phyloP scores from a whole-genome alignment of 2,797 vertebrate species.

The Cheracebus regulus region DNA sequence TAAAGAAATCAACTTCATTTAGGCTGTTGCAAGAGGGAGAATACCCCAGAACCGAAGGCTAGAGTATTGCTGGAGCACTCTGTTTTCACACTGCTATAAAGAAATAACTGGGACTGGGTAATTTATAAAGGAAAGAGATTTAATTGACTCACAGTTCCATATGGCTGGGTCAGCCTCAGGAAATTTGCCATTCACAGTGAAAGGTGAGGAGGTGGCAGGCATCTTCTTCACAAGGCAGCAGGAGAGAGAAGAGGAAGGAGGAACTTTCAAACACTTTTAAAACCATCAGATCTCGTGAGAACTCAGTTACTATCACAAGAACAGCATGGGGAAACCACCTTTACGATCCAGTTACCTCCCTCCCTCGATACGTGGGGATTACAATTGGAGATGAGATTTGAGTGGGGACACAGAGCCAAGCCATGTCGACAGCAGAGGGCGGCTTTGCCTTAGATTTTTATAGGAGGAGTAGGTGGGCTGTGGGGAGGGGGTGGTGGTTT shows the following conservation, averaged over 20 bases:
- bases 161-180: neutral
- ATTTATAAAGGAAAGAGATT: neutral
- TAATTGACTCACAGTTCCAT: neutral
- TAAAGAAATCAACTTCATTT: neutral
- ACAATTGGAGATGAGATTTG: neutral
- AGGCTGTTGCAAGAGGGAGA: neutral
- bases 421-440: neutral
- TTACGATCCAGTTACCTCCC: neutral
- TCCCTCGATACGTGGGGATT: accelerated
- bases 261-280: neutral
- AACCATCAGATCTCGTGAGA: neutral
- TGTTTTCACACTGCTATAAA: neutral
- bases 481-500: neutral
- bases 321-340: neutral
- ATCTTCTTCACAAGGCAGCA: neutral
- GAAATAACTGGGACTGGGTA: neutral
- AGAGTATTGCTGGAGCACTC: neutral
- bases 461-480: neutral
- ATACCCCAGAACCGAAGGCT: too few species aligned
- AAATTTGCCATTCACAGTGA: neutral
- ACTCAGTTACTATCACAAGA: neutral
- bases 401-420: neutral
- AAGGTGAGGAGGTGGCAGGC: neutral
- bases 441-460: neutral
- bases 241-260: neutral